Base-by-base conservation (phyloP, 1,140 invertebrate species). In the Patella vulgata region DNA sequence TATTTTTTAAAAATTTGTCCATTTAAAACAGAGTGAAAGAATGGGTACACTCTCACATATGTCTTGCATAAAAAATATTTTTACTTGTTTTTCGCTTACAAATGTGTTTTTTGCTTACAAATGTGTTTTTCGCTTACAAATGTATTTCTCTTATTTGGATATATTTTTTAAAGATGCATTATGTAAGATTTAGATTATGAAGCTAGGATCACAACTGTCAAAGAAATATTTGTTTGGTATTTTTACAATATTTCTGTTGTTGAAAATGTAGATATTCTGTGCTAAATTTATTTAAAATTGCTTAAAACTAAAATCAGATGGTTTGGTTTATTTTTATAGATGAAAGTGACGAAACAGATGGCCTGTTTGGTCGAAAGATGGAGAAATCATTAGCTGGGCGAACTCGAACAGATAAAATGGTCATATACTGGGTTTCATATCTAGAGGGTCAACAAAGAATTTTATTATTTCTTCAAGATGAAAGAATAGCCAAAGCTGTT, bases 381-480 rank as follows among this genome's bases (percentile, higher is more conserved):
- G 59, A 71, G 50, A 64, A 74, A 52, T 67, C 70, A 25, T 39
- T 71, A 12, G 9, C 72, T 51, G 63, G 70, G 11, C 76, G 80
- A 66, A 71, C 85, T 2, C 80, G 87, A 27, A 87, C 84, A 64
- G 88, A 89, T 67, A 77, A 82, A 62, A 85, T 92, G 9, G 85
- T 89, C 2, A 89, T 94, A n/a, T 92, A 92, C 72, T 94, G 92
- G 92, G 88, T 93, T 33, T 92, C 91, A 53, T 93, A 90, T 64
- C 86, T 91, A 70, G 90, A 93, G 63, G 88, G 88, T 0, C 86
- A 88, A 31, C 92, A 95, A 82, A 84, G 91, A 74, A 90, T 92
- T 0, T 84, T 94, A 27, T 86, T 93, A n/a, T 89, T 94, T 69
- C 92, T 92, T 0, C 91, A 93, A 82, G 91, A 93, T 72, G 89